Base-by-base conservation (phyloP, 2,888 invertebrate genomes). In the Brachypalpus laphriformis region DNA sequence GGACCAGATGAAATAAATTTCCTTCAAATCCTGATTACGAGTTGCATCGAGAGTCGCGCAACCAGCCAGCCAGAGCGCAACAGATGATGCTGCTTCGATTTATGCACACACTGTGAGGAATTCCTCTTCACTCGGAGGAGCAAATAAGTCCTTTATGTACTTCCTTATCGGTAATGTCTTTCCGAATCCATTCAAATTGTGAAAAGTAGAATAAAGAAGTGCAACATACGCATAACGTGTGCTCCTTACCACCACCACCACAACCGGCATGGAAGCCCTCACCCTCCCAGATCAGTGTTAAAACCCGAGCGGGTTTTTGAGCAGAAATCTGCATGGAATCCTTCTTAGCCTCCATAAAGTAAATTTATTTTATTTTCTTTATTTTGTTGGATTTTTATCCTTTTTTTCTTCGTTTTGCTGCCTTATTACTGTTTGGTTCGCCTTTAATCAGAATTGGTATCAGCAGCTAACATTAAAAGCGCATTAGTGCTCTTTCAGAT, bases 391-490 rank as follows among this genome's bases (percentile, higher is more conserved):
- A 18, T 63, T 51, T 42, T 66, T 45, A 59, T 82, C 65, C 49
- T 71, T 80, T 75, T 82, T 80, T 76, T 68, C 80, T 37, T 51
- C 45, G 54, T 77, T 85, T 86, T 61, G 37, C 71, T 59, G 80
- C 72, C 68, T 77, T 87, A 83, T 82, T 80, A 77, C 34, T 61
- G 59, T 88, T 87, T 86, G 83, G 87, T 88, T 88, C 49, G 82
- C 28, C 66, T 78, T 82, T 89, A 90, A 91, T 91, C 91, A 90
- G 89, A 89, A 89, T 89, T 91, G 89, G 90, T 91, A 92, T 92
- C 92, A 90, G 89, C 89, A 89, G 89, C 89, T 89, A 90, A 92
- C 91, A 92, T 91, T 92, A 91, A 92, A 92, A 92, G 92, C 92
- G 92, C 92, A 92, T 92, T 92, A 92, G 91, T 90, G 90, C 88